Evolutionary conservation across 2,113 vertebrate species (phyloP), one percentile per base, ranked within the genome.

Genomic region (Oncorhynchus masou): DNA sequence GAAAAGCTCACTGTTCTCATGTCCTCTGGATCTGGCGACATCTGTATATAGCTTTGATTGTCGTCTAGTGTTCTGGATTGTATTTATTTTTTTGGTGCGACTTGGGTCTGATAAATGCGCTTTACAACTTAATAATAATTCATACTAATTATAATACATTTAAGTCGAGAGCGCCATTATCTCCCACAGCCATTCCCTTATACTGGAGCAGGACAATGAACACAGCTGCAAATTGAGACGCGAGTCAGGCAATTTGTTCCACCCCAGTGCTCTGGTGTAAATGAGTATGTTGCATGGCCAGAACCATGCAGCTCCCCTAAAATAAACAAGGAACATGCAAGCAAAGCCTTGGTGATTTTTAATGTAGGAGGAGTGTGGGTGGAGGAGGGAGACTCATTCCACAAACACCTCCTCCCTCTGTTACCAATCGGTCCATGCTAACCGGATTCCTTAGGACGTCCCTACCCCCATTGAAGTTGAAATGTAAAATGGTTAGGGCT

Each of bases 351-450:
- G 83, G 78, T 85, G 82, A 81, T 78, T 39, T 85, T 88, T 84
- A 54, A 81, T 75, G 80, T 73, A 65, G 81, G 81, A 82, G 74
- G 54, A 34, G 71, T 78, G 84, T 85, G 82, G 84, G 81, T 75
- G 73, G 66, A 34, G 81, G 22, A 74, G 16, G 75, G 74, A 72
- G 64, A 73, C 70, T 87, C 79, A 88, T 88, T 92, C 84, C 86
- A 85, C 22, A 11, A 83, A 87, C 84, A 81, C 84, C 85, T 86
- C 81, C 76, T 75, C 70, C 79, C 78, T 77, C 51, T 65, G 24
- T 22, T 29, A 16, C 8, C 20, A n/a, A 22, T 16, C 60, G 12
- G 13, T 6, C 65, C 4, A 15, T 29, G 15, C 13, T 67, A 78
- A 74, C 39, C 39, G 39, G 39, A 3, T 11, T 45, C 39, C 39